Evolutionary conservation across 2,888 invertebrate species (phyloP).

Genomic region (Temnothorax rugatulus): DNA sequence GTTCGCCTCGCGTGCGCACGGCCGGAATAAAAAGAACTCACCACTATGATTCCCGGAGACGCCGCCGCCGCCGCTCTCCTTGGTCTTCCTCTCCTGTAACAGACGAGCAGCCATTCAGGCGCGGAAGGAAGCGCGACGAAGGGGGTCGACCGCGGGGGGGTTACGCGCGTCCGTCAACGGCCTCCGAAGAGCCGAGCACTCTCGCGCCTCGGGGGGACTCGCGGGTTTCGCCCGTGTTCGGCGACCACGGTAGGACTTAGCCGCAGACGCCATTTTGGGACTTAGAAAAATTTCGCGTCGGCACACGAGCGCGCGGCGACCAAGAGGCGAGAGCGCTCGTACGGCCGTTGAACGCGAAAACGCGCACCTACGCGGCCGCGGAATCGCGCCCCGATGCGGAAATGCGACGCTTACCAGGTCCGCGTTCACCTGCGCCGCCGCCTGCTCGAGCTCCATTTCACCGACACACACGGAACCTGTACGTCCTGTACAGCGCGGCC

Average conservation of each 20-base stretch:
- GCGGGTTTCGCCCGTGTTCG: neutral
- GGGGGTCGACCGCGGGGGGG: neutral
- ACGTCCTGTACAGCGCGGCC: slow-evolving; percentile 67
- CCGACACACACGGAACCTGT: slow-evolving; percentile 34
- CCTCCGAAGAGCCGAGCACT: neutral
- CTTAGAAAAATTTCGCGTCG: slow-evolving; percentile 90
- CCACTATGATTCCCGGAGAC: slow-evolving; percentile 85
- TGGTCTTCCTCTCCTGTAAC: slow-evolving; percentile 85
- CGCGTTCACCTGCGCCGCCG: slow-evolving; percentile 77
- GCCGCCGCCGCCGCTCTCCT: slow-evolving; percentile 82
- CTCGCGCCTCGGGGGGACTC: neutral
- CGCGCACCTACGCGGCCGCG: slow-evolving; percentile 70
- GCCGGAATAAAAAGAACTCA: slow-evolving; percentile 76
- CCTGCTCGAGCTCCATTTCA: slow-evolving; percentile 84
- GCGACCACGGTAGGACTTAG: slow-evolving; percentile 88
- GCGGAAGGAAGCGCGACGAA: neutral
- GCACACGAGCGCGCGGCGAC: slow-evolving; percentile 83
- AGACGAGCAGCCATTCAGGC: slow-evolving; percentile 21
- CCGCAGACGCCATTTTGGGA: slow-evolving; percentile 96
- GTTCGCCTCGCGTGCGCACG: neutral
- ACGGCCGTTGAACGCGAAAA: slow-evolving; percentile 64
- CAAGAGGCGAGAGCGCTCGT: slow-evolving; percentile 87
- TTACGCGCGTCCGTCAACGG: neutral
- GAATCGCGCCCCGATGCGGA: slow-evolving; percentile 36
- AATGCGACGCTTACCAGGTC: slow-evolving; percentile 81